These are phyloP conservation scores for Melanocharis versteri DNA, from an alignment of 2,113 vertebrate species.

Conservation along the genomic window DNA sequence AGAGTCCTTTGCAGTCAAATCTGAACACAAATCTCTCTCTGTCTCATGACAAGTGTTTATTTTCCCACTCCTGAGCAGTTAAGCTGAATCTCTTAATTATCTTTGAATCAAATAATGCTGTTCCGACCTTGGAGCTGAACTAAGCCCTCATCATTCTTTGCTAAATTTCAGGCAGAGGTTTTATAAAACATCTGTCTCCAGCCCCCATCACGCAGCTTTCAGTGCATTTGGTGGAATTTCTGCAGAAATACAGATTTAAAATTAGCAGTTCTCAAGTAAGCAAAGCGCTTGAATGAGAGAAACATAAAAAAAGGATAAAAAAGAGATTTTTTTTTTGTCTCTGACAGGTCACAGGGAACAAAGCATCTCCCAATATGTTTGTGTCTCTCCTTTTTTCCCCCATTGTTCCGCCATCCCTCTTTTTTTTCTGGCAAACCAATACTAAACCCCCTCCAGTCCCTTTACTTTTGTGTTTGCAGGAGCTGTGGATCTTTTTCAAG, in stretches of 20 bases:
- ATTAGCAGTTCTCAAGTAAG: conserved; percentile 1
- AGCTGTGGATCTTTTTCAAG: neutral
- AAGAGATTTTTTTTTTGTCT: neutral
- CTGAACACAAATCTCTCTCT: conserved; percentile 9
- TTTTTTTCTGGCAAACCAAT: neutral
- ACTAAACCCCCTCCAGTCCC: neutral
- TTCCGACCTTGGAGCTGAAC: neutral
- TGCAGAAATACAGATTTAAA: neutral
- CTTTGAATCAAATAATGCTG: conserved; percentile 20
- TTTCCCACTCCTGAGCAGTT: conserved; percentile 18
- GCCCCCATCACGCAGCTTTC: neutral
- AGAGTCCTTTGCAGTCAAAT: conserved; percentile 2
- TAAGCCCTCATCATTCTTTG: neutral
- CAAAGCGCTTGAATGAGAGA: neutral
- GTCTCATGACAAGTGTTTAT: conserved; percentile 30
- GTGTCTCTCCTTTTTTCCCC: neutral
- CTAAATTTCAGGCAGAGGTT: conserved; percentile 5
- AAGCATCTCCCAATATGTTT: neutral
- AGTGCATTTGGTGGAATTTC: neutral
- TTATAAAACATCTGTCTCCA: neutral
- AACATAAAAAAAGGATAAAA: neutral
- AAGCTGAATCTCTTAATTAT: conserved; percentile 29
- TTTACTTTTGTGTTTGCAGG: neutral
- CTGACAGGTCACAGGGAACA: neutral
- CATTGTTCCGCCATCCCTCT: neutral